Percentiles rank a stretch among this genome's conserved stretches.
These are phyloP conservation scores for Himantopus leucocephalus DNA, from an alignment of 2,113 vertebrate genomes.

Conservation along the genomic window DNA sequence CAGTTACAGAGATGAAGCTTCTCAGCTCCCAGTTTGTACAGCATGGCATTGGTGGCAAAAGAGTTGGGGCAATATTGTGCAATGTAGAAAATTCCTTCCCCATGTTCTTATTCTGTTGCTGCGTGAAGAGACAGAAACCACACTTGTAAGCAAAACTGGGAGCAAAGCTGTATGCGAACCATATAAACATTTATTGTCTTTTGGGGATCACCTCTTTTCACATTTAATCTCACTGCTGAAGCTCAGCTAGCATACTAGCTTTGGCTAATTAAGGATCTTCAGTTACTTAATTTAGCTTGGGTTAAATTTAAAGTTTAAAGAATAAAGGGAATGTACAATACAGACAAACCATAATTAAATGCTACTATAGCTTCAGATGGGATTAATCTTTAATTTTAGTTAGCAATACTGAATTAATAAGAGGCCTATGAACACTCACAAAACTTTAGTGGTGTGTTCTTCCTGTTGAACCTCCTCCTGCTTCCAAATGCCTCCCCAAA, in stretches of 20 bases:
- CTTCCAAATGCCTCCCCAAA: background rate
- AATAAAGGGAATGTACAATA: background rate
- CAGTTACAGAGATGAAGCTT: background rate
- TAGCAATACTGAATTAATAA: background rate
- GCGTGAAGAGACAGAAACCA: background rate
- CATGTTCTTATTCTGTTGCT: background rate
- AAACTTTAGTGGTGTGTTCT: background rate
- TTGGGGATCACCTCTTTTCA: background rate
- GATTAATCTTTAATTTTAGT: background rate
- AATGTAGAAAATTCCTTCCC: background rate
- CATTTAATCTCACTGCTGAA: background rate
- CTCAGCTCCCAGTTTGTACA: background rate
- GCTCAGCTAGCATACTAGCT: background rate
- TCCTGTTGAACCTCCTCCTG: background rate
- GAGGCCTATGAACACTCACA: background rate
- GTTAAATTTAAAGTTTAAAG: slow-evolving; percentile 6
- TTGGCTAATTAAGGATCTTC: slow-evolving; percentile 11
- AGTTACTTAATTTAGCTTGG: background rate
- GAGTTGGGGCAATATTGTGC: background rate
- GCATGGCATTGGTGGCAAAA: background rate
- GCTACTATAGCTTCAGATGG: background rate
- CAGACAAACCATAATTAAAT: background rate
- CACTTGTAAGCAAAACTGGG: background rate
- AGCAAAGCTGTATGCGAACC: background rate
- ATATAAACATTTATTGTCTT: background rate